phyloP scores from a whole-genome alignment of 2,113 vertebrate genomes.

The Apodemus speciosus region DNA sequence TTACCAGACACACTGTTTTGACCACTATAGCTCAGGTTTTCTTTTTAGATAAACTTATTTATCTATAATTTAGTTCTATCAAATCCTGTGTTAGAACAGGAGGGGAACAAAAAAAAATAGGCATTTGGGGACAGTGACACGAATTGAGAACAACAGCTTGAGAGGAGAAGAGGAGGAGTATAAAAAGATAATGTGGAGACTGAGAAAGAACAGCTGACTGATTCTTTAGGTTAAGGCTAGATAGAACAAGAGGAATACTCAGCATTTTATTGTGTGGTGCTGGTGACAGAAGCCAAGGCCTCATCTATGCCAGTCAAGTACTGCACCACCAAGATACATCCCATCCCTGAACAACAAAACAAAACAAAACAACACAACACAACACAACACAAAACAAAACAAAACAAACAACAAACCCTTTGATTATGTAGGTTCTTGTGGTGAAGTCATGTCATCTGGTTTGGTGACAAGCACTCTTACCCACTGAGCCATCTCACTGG shows the following conservation, averaged over 20 bases:
- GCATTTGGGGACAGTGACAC: neutral
- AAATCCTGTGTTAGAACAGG: neutral
- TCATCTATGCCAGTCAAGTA: neutral
- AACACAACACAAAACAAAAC: neutral
- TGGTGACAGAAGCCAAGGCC: neutral
- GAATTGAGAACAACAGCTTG: neutral
- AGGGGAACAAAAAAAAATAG: neutral
- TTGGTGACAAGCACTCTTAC: neutral
- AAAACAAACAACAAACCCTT: no score
- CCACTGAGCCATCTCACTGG: neutral
- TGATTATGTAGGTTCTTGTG: neutral
- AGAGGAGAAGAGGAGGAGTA: neutral
- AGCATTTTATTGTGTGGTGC: neutral
- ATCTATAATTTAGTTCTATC: slow-evolving; percentile 45
- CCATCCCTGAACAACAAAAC: neutral
- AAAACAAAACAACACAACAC: neutral
- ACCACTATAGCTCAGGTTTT: slow-evolving; percentile 1
- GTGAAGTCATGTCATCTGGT: neutral
- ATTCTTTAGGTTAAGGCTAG: neutral
- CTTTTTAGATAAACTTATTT: slow-evolving; percentile 5
- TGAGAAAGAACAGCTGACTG: neutral
- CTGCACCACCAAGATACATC: neutral
- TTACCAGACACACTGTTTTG: neutral
- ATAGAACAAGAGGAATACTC: neutral
- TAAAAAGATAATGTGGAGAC: neutral